Evolutionary conservation across 2,797 vertebrate genomes (phyloP), one percentile per base, ranked within the genome.

Genomic region (Nothura maculosa): DNA sequence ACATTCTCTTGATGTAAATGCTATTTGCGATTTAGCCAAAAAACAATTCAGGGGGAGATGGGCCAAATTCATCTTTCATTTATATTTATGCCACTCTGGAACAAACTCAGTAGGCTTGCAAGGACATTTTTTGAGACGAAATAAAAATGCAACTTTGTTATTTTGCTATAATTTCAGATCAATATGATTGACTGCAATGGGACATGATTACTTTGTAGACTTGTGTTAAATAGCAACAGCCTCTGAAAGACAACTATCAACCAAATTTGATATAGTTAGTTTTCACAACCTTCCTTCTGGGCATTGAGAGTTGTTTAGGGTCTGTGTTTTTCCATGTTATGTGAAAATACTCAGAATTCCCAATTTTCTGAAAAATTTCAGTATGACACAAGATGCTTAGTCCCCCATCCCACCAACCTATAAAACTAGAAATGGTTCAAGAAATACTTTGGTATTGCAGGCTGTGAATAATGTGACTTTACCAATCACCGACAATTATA

Each of bases 1-100:
- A 74, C 47, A 84, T 90, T 94, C 93, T 94, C 79, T 67, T 95
- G 73, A 94, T 87, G 78, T 80, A 93, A 95, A 94, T 12, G 60
- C 40, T 69, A 93, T 96, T 94, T 94, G 92, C 96, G 86, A 96
- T 74, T 81, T 86, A 77, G 93, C 93, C 96, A 96, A 97, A 91
- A 96, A 81, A 8, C 68, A 94, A 82, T 94, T 79, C 76, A 70
- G 69, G 76, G 67, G 81, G 87, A 79, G 69, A 90, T 47, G 69
- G 64, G 83, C 78, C 91, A 94, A 93, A 92, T 67, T 70, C 1
- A 78, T 90, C 85, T 95, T 87, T 92, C 47, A 92, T 93, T 95
- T 89, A 81, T 76, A 77, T 76, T 89, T 87, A 83, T 93, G 82
- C 52, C 79, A 83, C 38, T 87, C 90, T 89, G 76, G 67, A 92